Base-by-base conservation (phyloP, 2,888 invertebrate species). In the Allacma fusca region DNA sequence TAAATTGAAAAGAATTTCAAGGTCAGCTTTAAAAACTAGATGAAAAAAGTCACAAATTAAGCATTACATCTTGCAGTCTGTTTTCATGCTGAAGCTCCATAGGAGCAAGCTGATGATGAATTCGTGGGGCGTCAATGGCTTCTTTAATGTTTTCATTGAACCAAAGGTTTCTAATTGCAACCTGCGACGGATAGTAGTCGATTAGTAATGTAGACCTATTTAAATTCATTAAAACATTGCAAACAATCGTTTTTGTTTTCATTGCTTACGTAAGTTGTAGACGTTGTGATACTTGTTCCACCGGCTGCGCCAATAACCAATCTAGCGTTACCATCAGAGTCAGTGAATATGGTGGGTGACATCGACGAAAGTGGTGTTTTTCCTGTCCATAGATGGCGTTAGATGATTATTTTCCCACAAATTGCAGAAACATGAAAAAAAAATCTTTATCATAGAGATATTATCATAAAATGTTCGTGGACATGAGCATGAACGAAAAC, bases 321-420 rank as follows among this genome's bases (percentile, higher is more conserved):
- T 64, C 85, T 84, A 0, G 88, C 87, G 43, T 87, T 85, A n/a
- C 86, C 86, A 0, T 86, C 82, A 77, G 19, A 24, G 83, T 91
- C 92, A 1, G 92, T 90, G 62, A 96, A 89, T 72, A 97, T 91
- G 65, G 92, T 89, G 0, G 96, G 96, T 70, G 89, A 89, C 94
- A 96, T 96, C 0, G 95, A 95, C 4, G 95, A 95, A 85, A 95
- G 86, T 0, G 96, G 93, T 28, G 94, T 88, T 86, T 96, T 96
- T 29, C 78, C 78, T 76, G 43, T 12, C 29, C 1, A 13, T 50
- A n/a, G n/a, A n/a, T n/a, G n/a, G n/a, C n/a, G n/a, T n/a, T n/a
- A n/a, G n/a, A n/a, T n/a, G n/a, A n/a, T n/a, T n/a, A n/a, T n/a
- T n/a, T n/a, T n/a, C n/a, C n/a, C n/a, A n/a, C n/a, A n/a, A n/a